These are phyloP conservation scores for Acrossocheilus wenchowensis DNA, from an alignment of 2,797 vertebrate genomes.

Conservation along the genomic window DNA sequence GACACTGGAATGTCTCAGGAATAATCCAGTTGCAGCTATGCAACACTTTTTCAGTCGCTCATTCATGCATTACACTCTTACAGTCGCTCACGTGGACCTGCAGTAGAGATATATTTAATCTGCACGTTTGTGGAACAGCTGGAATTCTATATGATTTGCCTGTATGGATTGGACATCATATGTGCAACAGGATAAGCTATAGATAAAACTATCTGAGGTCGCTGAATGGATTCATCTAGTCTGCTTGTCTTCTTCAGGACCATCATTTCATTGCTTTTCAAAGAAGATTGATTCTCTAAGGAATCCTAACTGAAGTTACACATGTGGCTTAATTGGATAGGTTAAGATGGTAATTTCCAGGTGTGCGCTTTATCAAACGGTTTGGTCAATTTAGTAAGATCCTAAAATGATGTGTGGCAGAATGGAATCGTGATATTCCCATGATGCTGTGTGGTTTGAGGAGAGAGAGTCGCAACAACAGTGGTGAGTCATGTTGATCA, in stretches of 20 bases:
- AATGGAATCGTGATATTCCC: slow-evolving; percentile 65
- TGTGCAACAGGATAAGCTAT: not conserved
- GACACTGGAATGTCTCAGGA: slow-evolving; percentile 19
- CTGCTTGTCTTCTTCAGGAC: not conserved
- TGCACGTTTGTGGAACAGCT: not conserved
- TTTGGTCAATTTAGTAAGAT: slow-evolving; percentile 27
- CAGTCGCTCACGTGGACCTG: not conserved
- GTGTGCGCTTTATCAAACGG: not conserved
- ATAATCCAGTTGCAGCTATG: slow-evolving; percentile 3
- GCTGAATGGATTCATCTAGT: slow-evolving; percentile 10
- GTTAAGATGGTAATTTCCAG: not conserved
- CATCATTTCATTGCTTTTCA: not conserved
- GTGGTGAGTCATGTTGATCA: slow-evolving; percentile 72
- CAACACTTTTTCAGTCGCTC: slow-evolving; percentile 13
- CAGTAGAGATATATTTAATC: not conserved
- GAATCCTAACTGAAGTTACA: not conserved
- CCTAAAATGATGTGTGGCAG: slow-evolving; percentile 43
- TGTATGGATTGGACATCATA: not conserved
- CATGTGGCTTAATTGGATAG: not conserved
- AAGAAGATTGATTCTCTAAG: not conserved
- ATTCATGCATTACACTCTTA: not conserved
- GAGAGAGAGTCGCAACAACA: slow-evolving; percentile 77
- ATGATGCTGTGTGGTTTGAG: slow-evolving; percentile 84
- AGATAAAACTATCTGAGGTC: not conserved
- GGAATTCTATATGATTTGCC: not conserved